These are phyloP conservation scores for Piezodorus guildinii DNA, from an alignment of 1,140 invertebrate species.

Conservation along the genomic window DNA sequence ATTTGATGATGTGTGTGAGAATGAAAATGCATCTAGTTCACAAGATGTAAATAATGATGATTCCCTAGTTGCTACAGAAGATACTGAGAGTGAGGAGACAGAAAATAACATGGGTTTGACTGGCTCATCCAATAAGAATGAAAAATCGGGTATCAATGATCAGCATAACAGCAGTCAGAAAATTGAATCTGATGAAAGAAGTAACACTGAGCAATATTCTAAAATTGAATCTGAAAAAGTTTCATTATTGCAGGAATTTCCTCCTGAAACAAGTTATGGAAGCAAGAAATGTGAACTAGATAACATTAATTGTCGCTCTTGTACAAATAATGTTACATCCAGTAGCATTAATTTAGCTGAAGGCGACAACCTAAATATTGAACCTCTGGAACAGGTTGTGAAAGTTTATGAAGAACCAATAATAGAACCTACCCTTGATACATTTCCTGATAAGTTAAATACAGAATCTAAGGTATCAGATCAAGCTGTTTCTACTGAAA, in stretches of 20 bases:
- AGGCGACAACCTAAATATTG: background rate
- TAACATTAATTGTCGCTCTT: conserved; percentile 19
- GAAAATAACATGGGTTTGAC: background rate
- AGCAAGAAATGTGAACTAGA: conserved; percentile 20
- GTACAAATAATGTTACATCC: background rate
- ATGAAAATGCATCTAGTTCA: background rate
- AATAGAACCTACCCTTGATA: background rate
- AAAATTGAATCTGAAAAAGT: conserved; percentile 3
- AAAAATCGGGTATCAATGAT: background rate
- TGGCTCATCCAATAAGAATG: background rate
- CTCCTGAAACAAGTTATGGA: conserved; percentile 23
- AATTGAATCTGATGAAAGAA: background rate
- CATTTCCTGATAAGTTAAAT: conserved; percentile 11
- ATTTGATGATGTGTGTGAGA: background rate
- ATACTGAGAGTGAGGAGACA: background rate
- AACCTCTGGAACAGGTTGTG: background rate
- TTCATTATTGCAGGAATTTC: conserved; percentile 4
- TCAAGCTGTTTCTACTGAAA: too few relatives aligned
- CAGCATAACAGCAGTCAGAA: background rate
- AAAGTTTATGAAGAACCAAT: conserved; percentile 7
- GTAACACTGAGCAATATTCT: background rate
- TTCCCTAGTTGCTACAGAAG: too few relatives aligned
- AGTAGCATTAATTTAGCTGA: background rate
- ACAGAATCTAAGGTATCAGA: too few relatives aligned
- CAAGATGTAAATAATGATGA: background rate